Evolutionary conservation across 2,888 invertebrate species (phyloP), one percentile per base, ranked within the genome.

Genomic region (Hedya salicella): DNA sequence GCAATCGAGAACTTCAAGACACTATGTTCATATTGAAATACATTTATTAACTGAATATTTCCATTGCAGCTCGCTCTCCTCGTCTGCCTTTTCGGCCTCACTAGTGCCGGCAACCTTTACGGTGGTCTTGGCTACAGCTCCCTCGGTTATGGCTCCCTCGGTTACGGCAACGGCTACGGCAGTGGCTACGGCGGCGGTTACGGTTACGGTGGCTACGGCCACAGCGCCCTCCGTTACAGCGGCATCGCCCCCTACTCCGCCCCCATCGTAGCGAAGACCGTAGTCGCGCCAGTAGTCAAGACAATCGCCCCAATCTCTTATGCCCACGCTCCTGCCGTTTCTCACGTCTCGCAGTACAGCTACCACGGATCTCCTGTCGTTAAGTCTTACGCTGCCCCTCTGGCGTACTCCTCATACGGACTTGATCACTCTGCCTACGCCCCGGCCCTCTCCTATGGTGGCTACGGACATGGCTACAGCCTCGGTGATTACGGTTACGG

Each of bases 1-100:
- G 91, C 94, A 0, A 83, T 95, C 50, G 95, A 95, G 76, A 93
- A 94, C 44, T 81, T 94, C 4, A 94, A 94, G 74, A 93, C 93
- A 30, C 78, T 94, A 8, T 91, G 93, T 74, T 17, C 17, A 11
- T 17, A 46, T 13, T 25, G 25, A n/a, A n/a, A 25, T 25, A 9
- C 11, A 5, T 36, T 36, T 0, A 36, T 25, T 13, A 50, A 30
- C 56, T 30, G 52, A 21, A 44, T 67, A 4, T 60, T 62, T 54
- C 30, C 67, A 44, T 80, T 83, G 5, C 82, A 88, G 87, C 69
- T 84, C 59, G 62, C 73, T n/a, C 74, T 78, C 46, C 60, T 83
- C 65, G 67, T 85, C 68, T 83, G 85, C 78, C 77, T 85, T 25
- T 72, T 87, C 62, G 82, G 82, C 70, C 57, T 82, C 49, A 77